Evolutionary conservation across 2,797 vertebrate species (phyloP), one percentile per base, ranked within the genome.

Genomic region (Triplophysa bombifrons): DNA sequence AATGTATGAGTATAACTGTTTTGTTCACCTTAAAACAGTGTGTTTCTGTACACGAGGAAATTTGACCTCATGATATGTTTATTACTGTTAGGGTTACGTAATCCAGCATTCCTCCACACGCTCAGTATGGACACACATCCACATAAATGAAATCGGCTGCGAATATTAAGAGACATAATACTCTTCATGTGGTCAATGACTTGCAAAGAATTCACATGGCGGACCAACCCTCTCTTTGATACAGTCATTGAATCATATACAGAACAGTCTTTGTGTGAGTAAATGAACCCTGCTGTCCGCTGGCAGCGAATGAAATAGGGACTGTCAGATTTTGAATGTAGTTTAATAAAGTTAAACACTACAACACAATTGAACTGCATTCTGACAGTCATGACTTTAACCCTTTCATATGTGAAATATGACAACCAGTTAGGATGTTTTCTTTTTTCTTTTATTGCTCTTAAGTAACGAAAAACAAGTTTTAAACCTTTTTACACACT

Each of bases 211-310:
- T 38, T 41, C 63, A 65, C 20, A 20, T 20, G 10, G 38, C 20
- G 63, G 22, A 38, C 27, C 34, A 27, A 64, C 19, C 3, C 8
- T 63, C 14, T n/a, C 9, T 65, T 65, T 41, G 30, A 65, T 20
- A 44, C 34, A 41, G 34, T 65, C 38, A 65, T 44, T 44, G 63
- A 53, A 72, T 63, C 30, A 19, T 19, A 41, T 56, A 79, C 77
- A 79, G 64, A 64, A 70, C n/a, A n/a, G 9, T 34, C 76, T 72
- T 78, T 79, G 77, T 79, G 60, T 56, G 46, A 12, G 48, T 16
- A 48, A n/a, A 58, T 34, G 56, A 53, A 25, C 55, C 44, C 53
- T 46, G 67, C 20, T 60, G 68, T 48, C 55, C 20, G 27, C 61
- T 65, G 63, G 63, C 63, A 65, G 63, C 12, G 19, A 65, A 41